Base-by-base conservation (phyloP, 2,113 vertebrate species). In the Zosterops japonicus region DNA sequence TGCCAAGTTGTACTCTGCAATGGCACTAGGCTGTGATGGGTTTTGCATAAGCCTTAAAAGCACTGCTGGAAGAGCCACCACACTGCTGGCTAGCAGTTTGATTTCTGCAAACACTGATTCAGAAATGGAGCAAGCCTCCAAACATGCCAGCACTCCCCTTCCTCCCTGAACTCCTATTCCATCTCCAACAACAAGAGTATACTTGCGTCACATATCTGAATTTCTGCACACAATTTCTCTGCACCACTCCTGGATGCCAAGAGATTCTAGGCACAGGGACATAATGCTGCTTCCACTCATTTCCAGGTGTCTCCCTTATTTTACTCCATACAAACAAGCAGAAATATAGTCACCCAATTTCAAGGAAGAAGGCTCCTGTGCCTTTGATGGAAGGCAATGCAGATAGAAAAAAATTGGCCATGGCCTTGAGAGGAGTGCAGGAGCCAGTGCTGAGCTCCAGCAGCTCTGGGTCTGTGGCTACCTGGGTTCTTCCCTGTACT, bases 1-100 rank as follows among this genome's bases (percentile, higher is more conserved):
- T 90, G 85, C 92, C 90, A 96, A 92, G 83, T 8, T 41, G 63
- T 28, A 12, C 23, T 88, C 63, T 92, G 36, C 6, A 7, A 12
- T 84, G 77, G 65, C 74, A 39, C 56, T 42, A 41, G 47, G n/a
- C 56, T 69, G n/a, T 53, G 82, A 80, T 83, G 85, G 46, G 76
- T 92, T 96, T 94, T 90, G 63, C 92, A 86, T 92, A 83, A 76
- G 36, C 5, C 42, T 87, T 61, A 49, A 39, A 82, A 79, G 55
- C 56, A 23, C 49, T 72, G 49, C 82, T 93, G 47, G 74, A 69
- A 94, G 75, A 49, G 70, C 80, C 61, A 52, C 31, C 18, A 20
- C 23, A 8, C 69, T 84, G 36, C 75, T 93, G 87, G 85, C 88
- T 65, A 61, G n/a, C 35, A 52, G 28, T 3, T 2, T 31, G 18